Conservation (phyloP, 2,888 invertebrate species). For the Diarsia dahlii region DNA sequence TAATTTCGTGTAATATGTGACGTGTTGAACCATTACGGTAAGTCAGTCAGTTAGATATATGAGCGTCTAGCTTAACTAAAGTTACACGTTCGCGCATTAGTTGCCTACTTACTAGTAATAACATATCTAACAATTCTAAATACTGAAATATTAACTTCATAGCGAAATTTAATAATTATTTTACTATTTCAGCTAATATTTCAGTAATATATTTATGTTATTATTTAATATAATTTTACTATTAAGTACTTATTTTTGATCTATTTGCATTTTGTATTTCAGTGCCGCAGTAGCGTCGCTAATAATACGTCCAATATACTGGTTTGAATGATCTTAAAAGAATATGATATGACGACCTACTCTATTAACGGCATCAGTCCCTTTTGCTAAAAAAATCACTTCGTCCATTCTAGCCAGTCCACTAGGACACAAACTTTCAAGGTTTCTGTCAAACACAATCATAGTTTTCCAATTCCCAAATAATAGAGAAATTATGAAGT, state of each 20-base stretch:
- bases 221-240: too few relatives aligned
- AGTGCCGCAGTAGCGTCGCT: neutral
- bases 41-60: neutral
- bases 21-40: constrained; percentile 6
- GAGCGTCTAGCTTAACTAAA: neutral
- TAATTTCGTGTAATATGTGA: constrained; percentile 20
- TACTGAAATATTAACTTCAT: neutral
- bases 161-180: too few relatives aligned
- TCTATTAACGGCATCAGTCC: neutral
- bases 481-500: constrained; percentile 23
- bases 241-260: too few relatives aligned
- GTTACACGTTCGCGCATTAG: neutral
- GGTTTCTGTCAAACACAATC: constrained; percentile 29
- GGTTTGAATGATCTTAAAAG: neutral
- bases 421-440: constrained; percentile 15
- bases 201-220: too few relatives aligned
- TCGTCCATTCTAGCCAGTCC: neutral
- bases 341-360: neutral
- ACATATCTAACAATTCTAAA: neutral
- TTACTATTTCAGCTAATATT: too few relatives aligned
- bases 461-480: constrained; percentile 27
- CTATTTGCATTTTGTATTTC: neutral
- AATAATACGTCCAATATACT: neutral
- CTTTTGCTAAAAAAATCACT: neutral
- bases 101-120: neutral